Percentiles rank a stretch among this genome's conserved stretches.
Evolutionary conservation across 64 coral and sea anemone species (phyloP).

Genomic region (Montipora sp.): DNA sequence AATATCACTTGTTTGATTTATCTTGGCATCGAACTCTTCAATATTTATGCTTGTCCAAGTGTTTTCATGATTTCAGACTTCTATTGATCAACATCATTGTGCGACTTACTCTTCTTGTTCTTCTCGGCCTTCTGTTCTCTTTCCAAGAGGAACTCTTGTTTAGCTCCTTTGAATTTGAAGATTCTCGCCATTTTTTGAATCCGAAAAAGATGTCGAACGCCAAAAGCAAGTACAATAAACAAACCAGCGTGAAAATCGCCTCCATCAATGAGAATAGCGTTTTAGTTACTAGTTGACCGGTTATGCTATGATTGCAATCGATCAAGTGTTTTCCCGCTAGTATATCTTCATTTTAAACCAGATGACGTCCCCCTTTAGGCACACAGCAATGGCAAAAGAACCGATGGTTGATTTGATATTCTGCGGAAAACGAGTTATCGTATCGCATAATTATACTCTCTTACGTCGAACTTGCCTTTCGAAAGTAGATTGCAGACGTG

Average conservation of each 20-base stretch:
- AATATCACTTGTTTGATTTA: too few relatives aligned
- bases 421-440: not conserved
- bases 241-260: not conserved
- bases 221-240: conserved; percentile 8
- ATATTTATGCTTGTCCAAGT: not conserved
- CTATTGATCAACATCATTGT: conserved; percentile 43
- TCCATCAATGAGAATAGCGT: not conserved
- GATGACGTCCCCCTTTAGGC: too few relatives aligned
- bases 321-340: not conserved
- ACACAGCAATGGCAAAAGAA: too few relatives aligned
- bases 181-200: conserved; percentile 34
- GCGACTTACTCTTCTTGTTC: not conserved
- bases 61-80: conserved; percentile 9
- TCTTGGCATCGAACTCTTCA: too few relatives aligned
- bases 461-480: not conserved
- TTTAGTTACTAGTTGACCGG: not conserved
- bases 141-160: not conserved
- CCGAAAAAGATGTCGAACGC: conserved; percentile 27
- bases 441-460: not conserved
- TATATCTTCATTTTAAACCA: not conserved
- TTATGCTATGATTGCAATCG: not conserved
- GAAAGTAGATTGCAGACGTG: not conserved
- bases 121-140: not conserved
- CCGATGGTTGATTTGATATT: too few relatives aligned
- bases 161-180: not conserved